These are phyloP conservation scores for Sylvicapra grimmia DNA, from an alignment of 2,113 vertebrate genomes.

Conservation along the genomic window DNA sequence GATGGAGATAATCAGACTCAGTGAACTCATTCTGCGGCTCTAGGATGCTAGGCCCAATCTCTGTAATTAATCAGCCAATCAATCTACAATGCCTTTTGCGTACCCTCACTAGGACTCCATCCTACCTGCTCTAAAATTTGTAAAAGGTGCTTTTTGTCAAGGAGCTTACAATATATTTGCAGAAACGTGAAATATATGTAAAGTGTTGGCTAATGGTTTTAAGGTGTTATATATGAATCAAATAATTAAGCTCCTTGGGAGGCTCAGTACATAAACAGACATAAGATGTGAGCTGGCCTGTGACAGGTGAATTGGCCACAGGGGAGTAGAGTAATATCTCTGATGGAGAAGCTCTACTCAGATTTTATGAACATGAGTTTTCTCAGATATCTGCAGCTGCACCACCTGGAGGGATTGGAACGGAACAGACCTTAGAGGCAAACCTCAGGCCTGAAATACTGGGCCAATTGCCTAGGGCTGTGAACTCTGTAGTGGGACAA, in stretches of 20 bases:
- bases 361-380: neutral
- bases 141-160: neutral
- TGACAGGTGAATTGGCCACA: neutral
- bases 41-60: neutral
- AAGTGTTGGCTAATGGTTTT: neutral
- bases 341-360: neutral
- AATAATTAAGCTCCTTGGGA: neutral
- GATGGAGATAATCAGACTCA: neutral
- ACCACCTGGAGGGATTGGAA: rapidly evolving
- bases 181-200: neutral
- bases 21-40: neutral
- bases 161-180: neutral
- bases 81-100: neutral
- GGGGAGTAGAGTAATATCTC: neutral
- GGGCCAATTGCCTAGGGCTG: neutral
- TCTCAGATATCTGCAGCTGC: neutral
- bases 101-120: neutral
- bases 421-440: neutral
- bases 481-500: neutral
- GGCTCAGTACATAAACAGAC: neutral
- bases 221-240: neutral
- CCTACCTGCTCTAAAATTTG: neutral
- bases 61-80: neutral
- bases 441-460: neutral
- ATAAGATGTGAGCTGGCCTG: neutral